Evolutionary conservation across 1,140 invertebrate genomes (phyloP).

Genomic region (Wasmannia auropunctata): DNA sequence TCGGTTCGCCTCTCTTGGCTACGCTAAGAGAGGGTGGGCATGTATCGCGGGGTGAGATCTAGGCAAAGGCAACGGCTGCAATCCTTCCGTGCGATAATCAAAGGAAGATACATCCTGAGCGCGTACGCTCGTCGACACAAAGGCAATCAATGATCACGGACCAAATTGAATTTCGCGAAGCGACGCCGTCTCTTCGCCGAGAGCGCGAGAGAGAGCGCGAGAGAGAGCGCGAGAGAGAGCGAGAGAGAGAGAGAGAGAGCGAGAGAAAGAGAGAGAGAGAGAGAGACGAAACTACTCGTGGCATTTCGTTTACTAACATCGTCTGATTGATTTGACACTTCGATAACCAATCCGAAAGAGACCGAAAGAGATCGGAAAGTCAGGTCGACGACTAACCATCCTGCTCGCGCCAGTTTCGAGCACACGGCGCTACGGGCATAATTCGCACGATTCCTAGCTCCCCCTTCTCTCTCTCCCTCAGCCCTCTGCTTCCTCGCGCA

Average conservation of each 20-base stretch:
- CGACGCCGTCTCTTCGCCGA: slow-evolving; percentile 20
- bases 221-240: too few species aligned
- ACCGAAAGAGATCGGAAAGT: slow-evolving; percentile 42
- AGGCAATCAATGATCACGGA: slow-evolving; percentile 63
- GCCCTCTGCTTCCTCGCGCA: not conserved
- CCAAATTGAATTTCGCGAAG: slow-evolving; percentile 63
- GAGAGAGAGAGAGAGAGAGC: too few species aligned
- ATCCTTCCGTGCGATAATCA: slow-evolving; percentile 56
- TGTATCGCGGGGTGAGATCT: slow-evolving; percentile 17
- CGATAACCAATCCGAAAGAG: slow-evolving; percentile 19
- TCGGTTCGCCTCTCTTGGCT: not conserved
- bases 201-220: too few species aligned
- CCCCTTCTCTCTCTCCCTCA: not conserved
- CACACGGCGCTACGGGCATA: not conserved
- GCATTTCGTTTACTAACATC: slow-evolving; percentile 60
- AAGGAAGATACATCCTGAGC: slow-evolving; percentile 43
- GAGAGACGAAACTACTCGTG: slow-evolving; percentile 17
- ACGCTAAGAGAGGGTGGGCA: not conserved
- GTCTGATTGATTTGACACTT: slow-evolving; percentile 49
- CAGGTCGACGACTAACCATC: not conserved
- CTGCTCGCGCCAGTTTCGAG: not conserved
- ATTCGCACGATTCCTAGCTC: slow-evolving; percentile 7
- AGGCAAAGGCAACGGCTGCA: slow-evolving; percentile 44
- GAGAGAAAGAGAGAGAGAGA: too few species aligned
- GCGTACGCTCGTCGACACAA: slow-evolving; percentile 9